Percentiles rank a stretch among this genome's conserved stretches.
These are phyloP conservation scores for Argyresthia albistria DNA, from an alignment of 2,888 invertebrate species.

Conservation along the genomic window DNA sequence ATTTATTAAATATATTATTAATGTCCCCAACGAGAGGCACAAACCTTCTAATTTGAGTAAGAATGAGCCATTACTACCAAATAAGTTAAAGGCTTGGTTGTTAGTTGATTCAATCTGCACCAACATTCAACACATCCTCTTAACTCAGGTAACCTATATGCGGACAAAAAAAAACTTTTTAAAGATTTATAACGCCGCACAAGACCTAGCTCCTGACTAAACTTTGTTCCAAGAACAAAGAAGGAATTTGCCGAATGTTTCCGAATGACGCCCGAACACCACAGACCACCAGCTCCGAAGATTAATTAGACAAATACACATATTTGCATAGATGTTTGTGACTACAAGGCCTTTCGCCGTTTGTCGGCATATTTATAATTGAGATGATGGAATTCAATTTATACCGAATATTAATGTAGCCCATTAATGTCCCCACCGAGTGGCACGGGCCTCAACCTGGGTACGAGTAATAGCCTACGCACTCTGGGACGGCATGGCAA, in stretches of 20 bases:
- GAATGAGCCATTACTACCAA: background rate
- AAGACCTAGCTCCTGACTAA: constrained; percentile 4
- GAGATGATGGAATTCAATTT: too few species aligned
- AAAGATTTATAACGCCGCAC: constrained; percentile 5
- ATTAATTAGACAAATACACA: constrained; percentile 1
- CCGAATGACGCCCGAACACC: background rate
- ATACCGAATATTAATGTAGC: too few species aligned
- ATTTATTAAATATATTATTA: too few species aligned
- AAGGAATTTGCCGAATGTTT: background rate
- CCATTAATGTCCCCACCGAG: too few species aligned
- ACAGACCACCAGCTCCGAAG: background rate
- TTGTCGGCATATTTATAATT: too few species aligned
- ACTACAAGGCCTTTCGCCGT: too few species aligned
- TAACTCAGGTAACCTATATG: constrained; percentile 3
- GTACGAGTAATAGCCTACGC: too few species aligned
- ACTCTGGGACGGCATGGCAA: too few species aligned
- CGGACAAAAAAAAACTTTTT: constrained; percentile 1
- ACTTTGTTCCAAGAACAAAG: background rate
- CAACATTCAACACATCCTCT: background rate
- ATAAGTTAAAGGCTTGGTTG: background rate
- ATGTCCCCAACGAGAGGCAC: too few species aligned
- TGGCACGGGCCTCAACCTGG: too few species aligned
- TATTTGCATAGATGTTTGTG: background rate
- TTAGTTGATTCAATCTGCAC: background rate
- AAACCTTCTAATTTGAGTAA: too few species aligned